These are phyloP conservation scores for Lochmaea crataegi DNA, from an alignment of 2,888 invertebrate genomes.

Conservation along the genomic window DNA sequence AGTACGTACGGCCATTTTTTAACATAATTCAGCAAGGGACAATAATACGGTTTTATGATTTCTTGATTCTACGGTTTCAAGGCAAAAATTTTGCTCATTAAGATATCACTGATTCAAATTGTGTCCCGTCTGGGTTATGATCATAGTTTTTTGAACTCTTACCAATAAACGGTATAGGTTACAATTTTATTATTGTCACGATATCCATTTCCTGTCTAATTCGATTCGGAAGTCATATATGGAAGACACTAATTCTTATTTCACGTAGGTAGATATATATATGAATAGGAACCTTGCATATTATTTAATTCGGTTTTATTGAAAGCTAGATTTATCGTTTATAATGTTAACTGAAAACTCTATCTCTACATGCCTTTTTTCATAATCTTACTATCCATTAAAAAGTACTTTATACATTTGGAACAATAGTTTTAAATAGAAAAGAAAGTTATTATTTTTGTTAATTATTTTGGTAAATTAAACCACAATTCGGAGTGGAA, in stretches of 20 bases:
- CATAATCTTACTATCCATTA: too few relatives aligned
- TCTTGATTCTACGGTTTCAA: too few relatives aligned
- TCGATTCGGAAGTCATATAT: conserved; percentile 42
- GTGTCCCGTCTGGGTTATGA: conserved; percentile 14
- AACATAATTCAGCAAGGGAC: too few relatives aligned
- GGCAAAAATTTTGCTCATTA: not conserved
- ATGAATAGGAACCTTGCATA: conserved; percentile 9
- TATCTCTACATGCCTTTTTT: not conserved
- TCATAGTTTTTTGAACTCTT: conserved; percentile 44
- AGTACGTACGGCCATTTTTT: too few relatives aligned
- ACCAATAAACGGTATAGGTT: conserved; percentile 42
- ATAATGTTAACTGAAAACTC: not conserved
- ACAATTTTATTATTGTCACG: conserved; percentile 43
- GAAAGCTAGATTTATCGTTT: not conserved
- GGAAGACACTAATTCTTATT: conserved; percentile 34
- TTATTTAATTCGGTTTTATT: not conserved
- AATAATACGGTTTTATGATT: too few relatives aligned
- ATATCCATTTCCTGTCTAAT: conserved; percentile 39
- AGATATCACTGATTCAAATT: not conserved
- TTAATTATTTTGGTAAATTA: too few relatives aligned
- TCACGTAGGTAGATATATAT: conserved; percentile 10
- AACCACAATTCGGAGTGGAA: too few relatives aligned
- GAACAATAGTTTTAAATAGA: too few relatives aligned
- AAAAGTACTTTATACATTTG: too few relatives aligned
- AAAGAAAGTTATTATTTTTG: too few relatives aligned